Conservation (phyloP, 2,888 invertebrate species). For the Brachyptera risi region DNA sequence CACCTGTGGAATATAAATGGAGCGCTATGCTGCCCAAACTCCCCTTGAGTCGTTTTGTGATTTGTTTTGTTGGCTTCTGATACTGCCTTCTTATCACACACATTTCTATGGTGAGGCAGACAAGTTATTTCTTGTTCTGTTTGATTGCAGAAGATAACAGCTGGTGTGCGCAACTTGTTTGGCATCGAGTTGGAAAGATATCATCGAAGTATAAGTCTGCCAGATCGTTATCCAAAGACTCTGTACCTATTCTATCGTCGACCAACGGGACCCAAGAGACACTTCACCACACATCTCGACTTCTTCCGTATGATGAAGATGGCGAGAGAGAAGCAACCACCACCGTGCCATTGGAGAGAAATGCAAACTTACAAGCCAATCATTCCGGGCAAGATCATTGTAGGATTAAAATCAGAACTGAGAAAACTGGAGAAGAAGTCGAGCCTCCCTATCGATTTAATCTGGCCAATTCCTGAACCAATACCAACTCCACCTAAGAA, state of each 20-base stretch:
- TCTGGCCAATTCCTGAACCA: neutral
- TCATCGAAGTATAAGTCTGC: neutral
- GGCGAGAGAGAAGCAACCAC: neutral
- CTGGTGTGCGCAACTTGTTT: neutral
- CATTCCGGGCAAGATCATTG: neutral
- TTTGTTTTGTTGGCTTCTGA: no score
- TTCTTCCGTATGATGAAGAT: neutral
- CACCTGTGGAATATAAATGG: no score
- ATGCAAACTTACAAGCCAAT: neutral
- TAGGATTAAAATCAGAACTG: no score
- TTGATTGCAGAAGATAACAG: neutral
- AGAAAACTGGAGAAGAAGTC: no score
- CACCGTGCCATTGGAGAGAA: neutral
- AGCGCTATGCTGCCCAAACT: no score
- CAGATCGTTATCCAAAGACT: neutral
- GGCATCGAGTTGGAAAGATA: neutral
- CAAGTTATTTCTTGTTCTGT: neutral
- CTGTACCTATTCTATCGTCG: neutral
- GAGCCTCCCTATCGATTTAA: no score
- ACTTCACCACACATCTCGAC: neutral
- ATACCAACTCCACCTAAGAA: neutral
- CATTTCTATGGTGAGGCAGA: neutral
- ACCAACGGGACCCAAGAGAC: neutral
- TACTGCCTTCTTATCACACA: neutral
- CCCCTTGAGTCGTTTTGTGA: no score